Evolutionary conservation across 2,888 invertebrate genomes (phyloP).

Genomic region (Corythucha ciliata): DNA sequence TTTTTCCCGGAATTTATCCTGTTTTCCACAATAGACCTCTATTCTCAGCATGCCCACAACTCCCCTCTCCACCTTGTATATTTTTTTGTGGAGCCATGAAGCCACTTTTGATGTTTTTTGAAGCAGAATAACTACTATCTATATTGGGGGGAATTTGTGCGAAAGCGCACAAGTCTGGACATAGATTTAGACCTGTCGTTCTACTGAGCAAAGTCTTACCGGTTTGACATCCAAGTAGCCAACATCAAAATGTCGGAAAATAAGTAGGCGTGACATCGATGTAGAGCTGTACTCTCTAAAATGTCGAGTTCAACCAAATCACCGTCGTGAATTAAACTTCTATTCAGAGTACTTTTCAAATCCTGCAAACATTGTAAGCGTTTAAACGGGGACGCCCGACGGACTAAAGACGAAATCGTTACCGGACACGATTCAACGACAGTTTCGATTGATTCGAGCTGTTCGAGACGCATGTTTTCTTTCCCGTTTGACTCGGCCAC

Average conservation of each 20-base stretch:
- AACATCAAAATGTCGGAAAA: conserved; percentile 88
- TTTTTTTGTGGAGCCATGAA: too few species aligned
- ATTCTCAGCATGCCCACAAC: too few species aligned
- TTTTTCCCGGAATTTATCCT: too few species aligned
- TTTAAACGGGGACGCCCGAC: neutral
- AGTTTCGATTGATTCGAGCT: conserved; percentile 13
- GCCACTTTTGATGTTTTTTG: too few species aligned
- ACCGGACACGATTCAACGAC: conserved; percentile 24
- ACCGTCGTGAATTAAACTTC: conserved; percentile 80
- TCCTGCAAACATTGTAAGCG: conserved; percentile 43
- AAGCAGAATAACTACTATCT: too few species aligned
- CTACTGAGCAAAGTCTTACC: too few species aligned
- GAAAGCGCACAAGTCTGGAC: too few species aligned
- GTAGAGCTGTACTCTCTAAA: conserved; percentile 74
- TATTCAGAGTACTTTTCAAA: conserved; percentile 63
- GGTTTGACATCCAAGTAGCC: conserved; percentile 67
- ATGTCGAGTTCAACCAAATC: conserved; percentile 83
- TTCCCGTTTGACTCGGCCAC: conserved; percentile 21
- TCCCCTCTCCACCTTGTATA: too few species aligned
- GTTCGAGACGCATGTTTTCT: conserved; percentile 21
- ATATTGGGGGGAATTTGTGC: too few species aligned
- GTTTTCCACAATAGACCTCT: too few species aligned
- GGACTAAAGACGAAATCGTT: neutral
- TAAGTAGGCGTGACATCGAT: conserved; percentile 82
- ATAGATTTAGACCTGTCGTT: too few species aligned